phyloP scores from a whole-genome alignment of 2,888 invertebrate species.

The Tinea semifulvella region DNA sequence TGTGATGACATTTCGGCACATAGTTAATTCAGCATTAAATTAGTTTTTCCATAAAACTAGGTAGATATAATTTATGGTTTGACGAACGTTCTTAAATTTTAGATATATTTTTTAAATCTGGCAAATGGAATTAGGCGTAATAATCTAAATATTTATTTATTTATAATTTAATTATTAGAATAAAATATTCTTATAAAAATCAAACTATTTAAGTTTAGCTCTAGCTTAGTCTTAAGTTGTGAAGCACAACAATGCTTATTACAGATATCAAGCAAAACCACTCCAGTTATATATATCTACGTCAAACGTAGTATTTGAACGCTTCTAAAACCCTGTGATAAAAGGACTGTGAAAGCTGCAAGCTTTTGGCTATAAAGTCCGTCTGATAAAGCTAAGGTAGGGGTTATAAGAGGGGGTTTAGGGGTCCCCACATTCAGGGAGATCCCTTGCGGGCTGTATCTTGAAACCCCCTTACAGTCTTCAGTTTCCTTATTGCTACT shows the following conservation, averaged over 20 bases:
- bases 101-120: no score
- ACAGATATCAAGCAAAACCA: neutral
- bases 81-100: no score
- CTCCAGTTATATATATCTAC: neutral
- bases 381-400: constrained; percentile 5
- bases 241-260: neutral
- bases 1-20: no score
- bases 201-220: no score
- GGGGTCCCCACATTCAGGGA: neutral
- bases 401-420: neutral
- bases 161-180: no score
- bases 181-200: no score
- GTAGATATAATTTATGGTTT: no score
- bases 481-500: constrained; percentile 9
- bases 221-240: no score
- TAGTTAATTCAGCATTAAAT: no score
- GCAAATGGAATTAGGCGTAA: no score
- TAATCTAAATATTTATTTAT: no score
- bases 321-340: neutral
- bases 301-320: neutral
- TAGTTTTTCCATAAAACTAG: no score
- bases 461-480: constrained; percentile 1
- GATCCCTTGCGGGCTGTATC: neutral
- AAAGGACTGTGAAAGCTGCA: constrained; percentile 10
- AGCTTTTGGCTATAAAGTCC: constrained; percentile 6